Evolutionary conservation across 2,888 invertebrate genomes (phyloP).

Genomic region (Phaedon cochleariae): DNA sequence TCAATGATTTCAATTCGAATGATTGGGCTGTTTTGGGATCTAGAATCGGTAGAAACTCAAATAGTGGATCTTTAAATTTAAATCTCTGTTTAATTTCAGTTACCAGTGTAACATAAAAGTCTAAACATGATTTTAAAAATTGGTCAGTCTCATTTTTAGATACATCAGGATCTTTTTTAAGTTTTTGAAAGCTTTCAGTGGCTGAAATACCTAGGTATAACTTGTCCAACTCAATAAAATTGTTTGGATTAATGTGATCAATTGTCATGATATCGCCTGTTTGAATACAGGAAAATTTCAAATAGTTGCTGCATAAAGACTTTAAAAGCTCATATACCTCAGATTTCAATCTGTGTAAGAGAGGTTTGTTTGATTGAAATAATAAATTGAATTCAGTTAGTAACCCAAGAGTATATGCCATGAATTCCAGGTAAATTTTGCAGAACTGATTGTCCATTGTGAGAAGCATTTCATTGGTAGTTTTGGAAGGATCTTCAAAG

Average conservation of each 20-base stretch:
- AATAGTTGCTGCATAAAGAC: background rate
- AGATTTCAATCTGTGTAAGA: background rate
- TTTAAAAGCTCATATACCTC: background rate
- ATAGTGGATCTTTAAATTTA: constrained; percentile 33
- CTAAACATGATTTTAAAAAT: background rate
- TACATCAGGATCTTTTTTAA: background rate
- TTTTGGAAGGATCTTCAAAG: background rate
- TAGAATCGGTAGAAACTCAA: constrained; percentile 32
- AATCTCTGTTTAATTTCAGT: constrained; percentile 26
- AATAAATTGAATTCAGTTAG: background rate
- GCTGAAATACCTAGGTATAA: background rate
- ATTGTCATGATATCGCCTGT: background rate
- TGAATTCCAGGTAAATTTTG: background rate
- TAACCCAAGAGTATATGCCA: background rate
- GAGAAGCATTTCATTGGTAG: background rate
- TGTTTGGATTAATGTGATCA: background rate
- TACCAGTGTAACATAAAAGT: constrained; percentile 3
- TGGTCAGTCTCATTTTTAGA: background rate
- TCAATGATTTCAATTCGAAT: constrained; percentile 30
- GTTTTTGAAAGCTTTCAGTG: background rate
- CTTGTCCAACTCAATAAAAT: background rate
- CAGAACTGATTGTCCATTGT: background rate
- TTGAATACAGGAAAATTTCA: background rate
- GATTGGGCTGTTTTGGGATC: constrained; percentile 23
- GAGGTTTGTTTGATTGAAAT: background rate